Evolutionary conservation across 2,113 vertebrate genomes (phyloP).

Genomic region (Corvus moneduloides): DNA sequence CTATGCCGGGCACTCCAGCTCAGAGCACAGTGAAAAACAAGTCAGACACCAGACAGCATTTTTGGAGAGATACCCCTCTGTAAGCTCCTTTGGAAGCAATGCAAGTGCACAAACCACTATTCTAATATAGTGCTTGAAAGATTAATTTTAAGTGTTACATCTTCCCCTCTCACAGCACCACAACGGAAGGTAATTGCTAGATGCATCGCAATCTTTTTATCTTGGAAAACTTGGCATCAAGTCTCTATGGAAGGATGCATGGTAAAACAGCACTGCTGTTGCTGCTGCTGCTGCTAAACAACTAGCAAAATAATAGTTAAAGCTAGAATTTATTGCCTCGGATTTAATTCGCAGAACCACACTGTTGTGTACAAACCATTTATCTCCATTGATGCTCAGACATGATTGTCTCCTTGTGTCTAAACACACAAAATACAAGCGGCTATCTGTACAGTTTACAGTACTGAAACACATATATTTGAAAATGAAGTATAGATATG

Average conservation of each 20-base stretch:
- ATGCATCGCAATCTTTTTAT: slow-evolving; percentile 45
- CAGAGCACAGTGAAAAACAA: slow-evolving; percentile 63
- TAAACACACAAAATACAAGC: slow-evolving; percentile 88
- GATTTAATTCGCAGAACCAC: slow-evolving; percentile 82
- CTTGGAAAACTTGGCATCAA: slow-evolving; percentile 63
- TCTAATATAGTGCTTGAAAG: slow-evolving; percentile 71
- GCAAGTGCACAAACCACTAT: slow-evolving; percentile 70
- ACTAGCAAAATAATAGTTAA: slow-evolving; percentile 82
- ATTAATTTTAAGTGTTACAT: slow-evolving; percentile 42
- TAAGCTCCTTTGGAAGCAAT: slow-evolving; percentile 71
- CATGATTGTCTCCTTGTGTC: slow-evolving; percentile 98
- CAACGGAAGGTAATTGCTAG: slow-evolving; percentile 41
- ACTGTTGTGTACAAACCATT: slow-evolving; percentile 76
- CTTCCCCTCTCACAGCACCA: slow-evolving; percentile 58
- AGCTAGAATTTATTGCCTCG: slow-evolving; percentile 93
- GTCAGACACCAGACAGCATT: slow-evolving; percentile 59
- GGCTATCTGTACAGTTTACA: slow-evolving; percentile 92
- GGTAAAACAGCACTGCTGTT: slow-evolving; percentile 64
- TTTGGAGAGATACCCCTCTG: slow-evolving; percentile 51
- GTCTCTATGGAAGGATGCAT: slow-evolving; percentile 65
- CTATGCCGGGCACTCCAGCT: slow-evolving; percentile 52
- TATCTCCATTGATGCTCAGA: slow-evolving; percentile 84
- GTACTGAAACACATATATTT: slow-evolving; percentile 96
- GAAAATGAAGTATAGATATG: slow-evolving; percentile 98
- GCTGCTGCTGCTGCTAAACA: slow-evolving; percentile 70